A percentile compares a stretch with the other conserved stretches of the same genome.
phyloP scores from a whole-genome alignment of 1,140 invertebrate genomes.

The Hetaerina americana region DNA sequence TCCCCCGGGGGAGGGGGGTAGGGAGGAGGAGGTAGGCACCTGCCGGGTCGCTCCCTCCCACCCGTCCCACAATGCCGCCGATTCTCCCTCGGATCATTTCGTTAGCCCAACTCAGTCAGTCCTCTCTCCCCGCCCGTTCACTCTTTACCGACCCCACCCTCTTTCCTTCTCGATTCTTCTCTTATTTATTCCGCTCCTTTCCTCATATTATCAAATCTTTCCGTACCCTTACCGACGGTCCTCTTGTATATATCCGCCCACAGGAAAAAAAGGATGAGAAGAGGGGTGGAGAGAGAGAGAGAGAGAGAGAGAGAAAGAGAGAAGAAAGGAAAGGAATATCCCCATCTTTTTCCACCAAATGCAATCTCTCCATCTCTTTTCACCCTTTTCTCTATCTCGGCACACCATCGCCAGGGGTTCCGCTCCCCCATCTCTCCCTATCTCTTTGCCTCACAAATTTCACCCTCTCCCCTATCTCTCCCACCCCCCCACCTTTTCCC shows the following conservation, averaged over 20 bases:
- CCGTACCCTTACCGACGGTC: neutral
- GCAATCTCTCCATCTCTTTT: neutral
- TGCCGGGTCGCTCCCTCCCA: no score
- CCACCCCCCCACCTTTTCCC: neutral
- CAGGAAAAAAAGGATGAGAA: no score
- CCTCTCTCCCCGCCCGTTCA: neutral
- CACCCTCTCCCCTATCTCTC: neutral
- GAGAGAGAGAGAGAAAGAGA: no score
- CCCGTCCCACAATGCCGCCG: no score
- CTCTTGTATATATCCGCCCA: no score
- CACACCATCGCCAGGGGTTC: neutral
- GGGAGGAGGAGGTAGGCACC: no score
- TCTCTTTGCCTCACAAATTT: neutral
- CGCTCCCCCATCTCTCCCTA: neutral
- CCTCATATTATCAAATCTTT: neutral
- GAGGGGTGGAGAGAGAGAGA: no score
- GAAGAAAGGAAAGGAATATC: no score
- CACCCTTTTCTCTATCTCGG: neutral
- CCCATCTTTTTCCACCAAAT: neutral
- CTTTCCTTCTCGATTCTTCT: neutral
- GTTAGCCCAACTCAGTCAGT: no score
- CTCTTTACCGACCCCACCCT: neutral
- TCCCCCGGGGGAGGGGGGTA: no score
- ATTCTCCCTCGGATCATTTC: no score
- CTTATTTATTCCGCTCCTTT: neutral